Base-by-base conservation (phyloP, 2,888 invertebrate genomes). In the Entomobrya proxima region DNA sequence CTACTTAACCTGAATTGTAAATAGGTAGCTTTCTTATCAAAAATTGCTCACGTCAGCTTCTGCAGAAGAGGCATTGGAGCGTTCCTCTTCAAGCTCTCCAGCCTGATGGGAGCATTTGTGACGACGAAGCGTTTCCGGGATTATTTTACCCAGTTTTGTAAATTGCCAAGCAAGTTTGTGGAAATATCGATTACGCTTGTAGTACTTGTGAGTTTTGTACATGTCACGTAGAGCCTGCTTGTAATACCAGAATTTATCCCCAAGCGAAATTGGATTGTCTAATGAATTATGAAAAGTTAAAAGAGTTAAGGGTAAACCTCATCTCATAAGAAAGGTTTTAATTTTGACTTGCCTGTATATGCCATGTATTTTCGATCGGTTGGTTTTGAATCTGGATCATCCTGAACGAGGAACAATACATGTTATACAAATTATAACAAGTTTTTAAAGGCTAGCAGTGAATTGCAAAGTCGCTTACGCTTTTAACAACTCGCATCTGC, bases 111-210 rank as follows among this genome's bases (percentile, higher is more conserved):
- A 11, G 2, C 15, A 21, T 35, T 37, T 64, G 9, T 64, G 64
- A 5, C 40, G 72, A 15, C 85, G 85, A 0, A 85, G 35, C 2
- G 79, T 79, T 78, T 79, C 85, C 18, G 85, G 85, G 32, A 85
- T 61, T 0, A 85, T 11, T 32, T 40, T 58, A 0, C 67, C 67
- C 6, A 85, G 32, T 6, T 79, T 74, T 0, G 11, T 18, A 13
- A 79, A 9, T 24, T 85, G 85, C 79, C 79, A 85, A 0, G 79
- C 58, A 13, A 85, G 61, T 35, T 85, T 85, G 30, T 85, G 85
- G 18, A 85, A 85, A 44, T 79, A 75, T 3, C 85, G 78, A 15
- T 79, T 75, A 1, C 79, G 74, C 44, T 85, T 85, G 85, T 85
- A 85, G 67, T 85, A 80, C 64, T 74, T 79, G 52, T 79, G 79